A percentile compares a stretch with the other conserved stretches of the same genome.
Conservation (phyloP, 2,113 vertebrate species). For the Accipiter cooperii region DNA sequence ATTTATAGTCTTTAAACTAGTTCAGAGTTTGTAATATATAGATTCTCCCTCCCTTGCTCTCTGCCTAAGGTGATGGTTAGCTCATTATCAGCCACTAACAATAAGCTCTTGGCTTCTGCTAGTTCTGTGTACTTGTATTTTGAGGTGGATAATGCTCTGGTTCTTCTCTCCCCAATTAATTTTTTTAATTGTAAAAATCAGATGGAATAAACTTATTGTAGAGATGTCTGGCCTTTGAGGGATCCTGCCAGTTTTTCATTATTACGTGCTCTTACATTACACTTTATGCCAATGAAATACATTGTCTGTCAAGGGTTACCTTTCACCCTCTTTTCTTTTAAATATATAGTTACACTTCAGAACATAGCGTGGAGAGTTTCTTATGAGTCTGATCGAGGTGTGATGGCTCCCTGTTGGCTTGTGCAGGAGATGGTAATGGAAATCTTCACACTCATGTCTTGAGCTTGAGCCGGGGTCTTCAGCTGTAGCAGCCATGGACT, state of each 20-base stretch:
- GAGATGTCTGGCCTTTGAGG: background rate
- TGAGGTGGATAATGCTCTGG: background rate
- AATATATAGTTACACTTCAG: background rate
- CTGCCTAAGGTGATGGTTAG: background rate
- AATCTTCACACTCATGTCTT: background rate
- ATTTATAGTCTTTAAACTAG: background rate
- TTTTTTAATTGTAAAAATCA: background rate
- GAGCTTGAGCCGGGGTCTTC: background rate
- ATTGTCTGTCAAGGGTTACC: background rate
- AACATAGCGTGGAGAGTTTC: background rate
- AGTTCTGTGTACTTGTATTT: background rate
- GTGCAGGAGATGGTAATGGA: background rate
- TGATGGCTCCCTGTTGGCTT: background rate
- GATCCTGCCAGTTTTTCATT: background rate
- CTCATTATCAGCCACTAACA: background rate
- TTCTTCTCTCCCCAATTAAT: background rate
- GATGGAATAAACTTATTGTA: background rate
- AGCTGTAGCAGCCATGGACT: fast-evolving
- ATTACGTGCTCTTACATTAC: background rate
- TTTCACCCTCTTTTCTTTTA: background rate
- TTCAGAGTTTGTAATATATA: background rate
- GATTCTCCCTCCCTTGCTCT: background rate
- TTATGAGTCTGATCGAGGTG: background rate
- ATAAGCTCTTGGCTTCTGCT: background rate
- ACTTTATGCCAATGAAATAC: background rate